These are phyloP conservation scores for Odocoileus hemionus DNA, from an alignment of 2,113 vertebrate genomes.

Conservation along the genomic window DNA sequence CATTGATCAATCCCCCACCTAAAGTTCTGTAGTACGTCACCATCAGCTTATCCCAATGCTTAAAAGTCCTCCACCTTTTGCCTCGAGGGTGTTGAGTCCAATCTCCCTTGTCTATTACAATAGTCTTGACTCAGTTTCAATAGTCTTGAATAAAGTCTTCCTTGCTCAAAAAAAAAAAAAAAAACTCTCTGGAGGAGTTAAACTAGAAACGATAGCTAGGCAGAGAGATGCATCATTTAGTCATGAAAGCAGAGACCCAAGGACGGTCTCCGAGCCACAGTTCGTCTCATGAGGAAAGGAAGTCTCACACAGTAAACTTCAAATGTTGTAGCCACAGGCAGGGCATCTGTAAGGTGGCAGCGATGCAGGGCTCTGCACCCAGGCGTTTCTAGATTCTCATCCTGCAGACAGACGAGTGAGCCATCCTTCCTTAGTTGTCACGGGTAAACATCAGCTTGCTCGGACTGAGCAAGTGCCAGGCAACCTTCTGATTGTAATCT, in stretches of 20 bases:
- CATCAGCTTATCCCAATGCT: background rate
- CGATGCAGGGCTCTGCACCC: too few species aligned
- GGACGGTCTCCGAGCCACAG: background rate
- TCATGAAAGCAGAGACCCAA: background rate
- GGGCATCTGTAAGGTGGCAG: background rate
- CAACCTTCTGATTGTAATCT: background rate
- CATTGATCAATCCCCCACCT: fast-evolving
- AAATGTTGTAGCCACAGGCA: background rate
- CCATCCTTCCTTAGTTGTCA: background rate
- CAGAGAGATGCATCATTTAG: background rate
- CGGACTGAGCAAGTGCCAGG: background rate
- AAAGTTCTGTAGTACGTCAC: background rate
- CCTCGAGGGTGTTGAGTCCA: background rate
- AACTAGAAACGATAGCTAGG: background rate
- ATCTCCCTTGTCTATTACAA: background rate
- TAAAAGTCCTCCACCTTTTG: background rate
- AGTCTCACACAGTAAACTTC: background rate
- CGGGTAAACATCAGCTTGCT: background rate
- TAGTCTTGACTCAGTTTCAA: background rate
- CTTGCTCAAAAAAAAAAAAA: background rate
- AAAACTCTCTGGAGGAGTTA: background rate
- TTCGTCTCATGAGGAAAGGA: background rate
- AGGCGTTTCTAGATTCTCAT: fast-evolving
- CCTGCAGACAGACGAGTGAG: background rate
- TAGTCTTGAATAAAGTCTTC: background rate